A percentile compares a stretch with the other conserved stretches of the same genome.
Conservation (phyloP, 1,140 invertebrate species). For the Heliconius melpomene region DNA sequence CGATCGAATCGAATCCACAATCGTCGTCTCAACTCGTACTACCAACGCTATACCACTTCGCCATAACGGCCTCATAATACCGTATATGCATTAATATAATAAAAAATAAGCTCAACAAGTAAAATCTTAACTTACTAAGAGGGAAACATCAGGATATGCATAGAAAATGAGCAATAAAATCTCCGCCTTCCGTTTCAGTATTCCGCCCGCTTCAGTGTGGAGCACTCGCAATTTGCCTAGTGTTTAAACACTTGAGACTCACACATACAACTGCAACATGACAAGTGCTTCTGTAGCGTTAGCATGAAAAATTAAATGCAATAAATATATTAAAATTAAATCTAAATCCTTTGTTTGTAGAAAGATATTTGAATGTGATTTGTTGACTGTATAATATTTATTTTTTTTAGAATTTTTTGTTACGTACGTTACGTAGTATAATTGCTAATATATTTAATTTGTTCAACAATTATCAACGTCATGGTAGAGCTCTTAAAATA, state of each 20-base stretch:
- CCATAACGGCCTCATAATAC: neutral
- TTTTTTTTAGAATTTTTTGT: no score
- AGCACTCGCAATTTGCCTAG: constrained; percentile 37
- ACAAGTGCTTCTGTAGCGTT: constrained; percentile 35
- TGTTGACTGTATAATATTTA: no score
- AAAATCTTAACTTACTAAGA: neutral
- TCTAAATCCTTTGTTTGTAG: no score
- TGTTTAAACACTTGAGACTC: constrained; percentile 47
- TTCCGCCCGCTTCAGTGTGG: constrained; percentile 18
- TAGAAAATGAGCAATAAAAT: constrained; percentile 22
- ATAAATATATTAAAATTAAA: no score
- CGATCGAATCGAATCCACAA: neutral
- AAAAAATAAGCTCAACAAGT: neutral
- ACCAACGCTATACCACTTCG: neutral
- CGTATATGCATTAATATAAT: neutral
- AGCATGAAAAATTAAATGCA: constrained; percentile 14
- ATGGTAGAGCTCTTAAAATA: no score
- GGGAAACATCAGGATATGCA: neutral
- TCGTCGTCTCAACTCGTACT: neutral
- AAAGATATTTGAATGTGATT: no score
- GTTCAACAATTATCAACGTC: no score
- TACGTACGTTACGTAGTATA: no score
- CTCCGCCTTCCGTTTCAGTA: neutral
- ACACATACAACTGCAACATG: constrained; percentile 32
- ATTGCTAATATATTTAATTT: no score